Evolutionary conservation across 2,888 invertebrate species (phyloP), one percentile per base, ranked within the genome.

Genomic region (Limenitis camilla): DNA sequence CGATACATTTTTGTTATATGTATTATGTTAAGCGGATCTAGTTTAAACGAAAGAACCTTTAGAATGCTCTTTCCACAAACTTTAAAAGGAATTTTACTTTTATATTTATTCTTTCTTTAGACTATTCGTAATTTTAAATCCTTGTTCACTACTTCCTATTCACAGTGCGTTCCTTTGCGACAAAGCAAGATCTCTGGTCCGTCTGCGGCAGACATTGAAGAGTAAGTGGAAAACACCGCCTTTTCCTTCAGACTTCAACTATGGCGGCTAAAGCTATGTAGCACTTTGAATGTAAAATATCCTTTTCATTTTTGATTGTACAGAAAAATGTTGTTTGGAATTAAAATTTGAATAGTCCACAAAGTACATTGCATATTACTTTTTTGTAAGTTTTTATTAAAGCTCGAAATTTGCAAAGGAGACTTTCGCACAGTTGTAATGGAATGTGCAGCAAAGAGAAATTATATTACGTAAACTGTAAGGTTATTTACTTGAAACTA

Each of bases 201-300:
- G 50, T 51, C 50, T 51, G 45, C 40, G 35, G 44, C 50, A 51
- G 40, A 51, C 44, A 39, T 5, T 45, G 33, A 32, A 45, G 50
- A 51, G 44, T 33, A 51, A 51, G 50, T 51, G 50, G 39, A 40
- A 51, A 51, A 51, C 44, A 30, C 43, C 44, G 50, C 50, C 50
- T 45, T 51, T 40, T 45, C 35, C 40, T 40, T 40, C 27, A 40
- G 40, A 40, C 40, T 51, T 51, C 39, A 44, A 44, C 50, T 32
- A 19, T 33, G 35, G 30, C 40, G 33, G 40, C 36, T 30, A 40
- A 44, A 51, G 43, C 35, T 40, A 39, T 7, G 27, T 27, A 7
- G 5, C 39, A 39, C 40, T 51, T 51, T 19, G 44, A 38, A 40
- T 6, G 28, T 19, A 33, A 39, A 39, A 33, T 45, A 44, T 45